Evolutionary conservation across 2,113 vertebrate genomes (phyloP).

Genomic region (Megaceryle maxima): DNA sequence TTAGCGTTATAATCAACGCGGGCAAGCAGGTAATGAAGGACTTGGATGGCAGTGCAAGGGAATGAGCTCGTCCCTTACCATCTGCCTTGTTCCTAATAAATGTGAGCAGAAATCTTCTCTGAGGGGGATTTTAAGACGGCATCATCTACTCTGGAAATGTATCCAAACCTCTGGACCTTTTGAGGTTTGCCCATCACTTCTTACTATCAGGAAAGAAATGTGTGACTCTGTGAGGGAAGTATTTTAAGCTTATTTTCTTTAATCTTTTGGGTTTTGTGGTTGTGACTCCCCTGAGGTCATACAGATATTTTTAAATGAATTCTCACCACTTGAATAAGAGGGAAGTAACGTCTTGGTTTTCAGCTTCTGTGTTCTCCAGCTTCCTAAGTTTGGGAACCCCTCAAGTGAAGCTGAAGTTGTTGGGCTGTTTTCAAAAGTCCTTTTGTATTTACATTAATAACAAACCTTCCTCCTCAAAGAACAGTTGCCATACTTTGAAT

Average conservation of each 20-base stretch:
- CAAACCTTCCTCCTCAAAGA: slow-evolving; percentile 33
- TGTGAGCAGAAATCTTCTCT: not conserved
- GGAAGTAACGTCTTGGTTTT: not conserved
- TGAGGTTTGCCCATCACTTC: slow-evolving; percentile 27
- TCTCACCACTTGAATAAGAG: slow-evolving; percentile 34
- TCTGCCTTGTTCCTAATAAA: not conserved
- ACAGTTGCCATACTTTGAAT: slow-evolving; percentile 48
- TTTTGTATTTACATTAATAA: slow-evolving; percentile 50
- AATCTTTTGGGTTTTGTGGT: slow-evolving; percentile 53
- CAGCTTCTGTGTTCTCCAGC: not conserved
- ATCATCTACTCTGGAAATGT: not conserved
- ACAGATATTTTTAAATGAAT: slow-evolving; percentile 55
- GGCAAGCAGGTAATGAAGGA: not conserved
- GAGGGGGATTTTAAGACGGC: not conserved
- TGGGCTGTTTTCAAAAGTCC: not conserved
- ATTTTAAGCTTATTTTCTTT: slow-evolving; percentile 65
- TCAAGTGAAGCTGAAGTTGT: not conserved
- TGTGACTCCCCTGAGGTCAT: slow-evolving; percentile 41
- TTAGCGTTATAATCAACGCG: not conserved
- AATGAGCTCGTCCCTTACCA: not conserved
- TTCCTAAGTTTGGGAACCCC: slow-evolving; percentile 7
- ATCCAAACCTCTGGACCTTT: slow-evolving; percentile 21
- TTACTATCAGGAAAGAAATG: slow-evolving; percentile 13
- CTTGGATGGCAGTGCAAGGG: not conserved
- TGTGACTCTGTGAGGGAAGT: slow-evolving; percentile 50